Conservation (phyloP, 2,797 vertebrate species). For the Darevskia nairensis region DNA sequence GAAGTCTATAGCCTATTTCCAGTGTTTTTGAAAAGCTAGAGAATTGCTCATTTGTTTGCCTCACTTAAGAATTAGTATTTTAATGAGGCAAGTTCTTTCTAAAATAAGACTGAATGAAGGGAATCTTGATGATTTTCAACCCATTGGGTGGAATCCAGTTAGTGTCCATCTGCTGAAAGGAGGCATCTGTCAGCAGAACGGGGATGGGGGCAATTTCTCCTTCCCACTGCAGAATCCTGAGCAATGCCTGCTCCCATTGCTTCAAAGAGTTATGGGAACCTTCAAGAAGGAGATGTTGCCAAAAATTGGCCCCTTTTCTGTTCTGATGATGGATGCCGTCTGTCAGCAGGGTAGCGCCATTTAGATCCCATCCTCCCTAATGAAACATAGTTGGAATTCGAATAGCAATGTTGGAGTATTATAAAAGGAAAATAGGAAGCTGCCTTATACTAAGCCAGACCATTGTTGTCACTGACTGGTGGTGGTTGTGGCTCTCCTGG, state of each 20-base stretch:
- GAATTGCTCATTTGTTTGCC: constrained; percentile 34
- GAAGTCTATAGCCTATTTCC: constrained; percentile 46
- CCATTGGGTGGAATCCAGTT: background rate
- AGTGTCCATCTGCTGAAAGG: background rate
- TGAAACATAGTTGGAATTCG: constrained; percentile 27
- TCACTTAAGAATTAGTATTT: constrained; percentile 43
- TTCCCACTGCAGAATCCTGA: background rate
- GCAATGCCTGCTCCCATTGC: background rate
- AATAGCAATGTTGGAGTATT: background rate
- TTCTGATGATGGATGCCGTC: background rate
- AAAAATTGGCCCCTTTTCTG: background rate
- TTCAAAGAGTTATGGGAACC: no score
- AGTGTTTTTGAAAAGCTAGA: constrained; percentile 33
- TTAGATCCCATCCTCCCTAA: background rate
- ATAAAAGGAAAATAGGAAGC: no score
- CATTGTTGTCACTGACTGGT: no score
- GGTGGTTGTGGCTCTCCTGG: no score
- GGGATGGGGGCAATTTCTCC: background rate
- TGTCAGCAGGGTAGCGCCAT: background rate
- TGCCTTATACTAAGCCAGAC: no score
- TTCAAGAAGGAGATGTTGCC: background rate
- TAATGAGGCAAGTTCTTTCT: constrained; percentile 26
- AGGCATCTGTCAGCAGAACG: background rate
- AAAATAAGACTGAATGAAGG: background rate
- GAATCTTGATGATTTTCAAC: background rate